phyloP scores from a whole-genome alignment of 2,113 vertebrate species.

The Mobula birostris region DNA sequence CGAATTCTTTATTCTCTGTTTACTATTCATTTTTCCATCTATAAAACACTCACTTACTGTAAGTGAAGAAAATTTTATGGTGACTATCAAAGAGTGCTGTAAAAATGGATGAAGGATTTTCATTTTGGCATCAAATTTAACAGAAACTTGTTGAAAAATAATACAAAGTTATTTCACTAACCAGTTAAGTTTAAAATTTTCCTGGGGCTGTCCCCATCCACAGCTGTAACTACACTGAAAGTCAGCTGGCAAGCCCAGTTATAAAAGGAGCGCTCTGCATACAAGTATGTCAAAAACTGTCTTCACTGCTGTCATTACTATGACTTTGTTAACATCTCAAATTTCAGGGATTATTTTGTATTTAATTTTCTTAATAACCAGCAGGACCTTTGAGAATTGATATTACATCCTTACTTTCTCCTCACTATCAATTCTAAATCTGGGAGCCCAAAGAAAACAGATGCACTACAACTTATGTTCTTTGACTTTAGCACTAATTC shows the following conservation, averaged over 20 bases:
- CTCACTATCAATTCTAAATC: background rate
- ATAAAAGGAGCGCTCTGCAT: background rate
- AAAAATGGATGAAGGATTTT: background rate
- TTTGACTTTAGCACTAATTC: background rate
- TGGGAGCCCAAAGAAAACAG: background rate
- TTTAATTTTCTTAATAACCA: background rate
- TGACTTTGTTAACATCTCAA: background rate
- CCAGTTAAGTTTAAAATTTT: background rate
- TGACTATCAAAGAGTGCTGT: background rate
- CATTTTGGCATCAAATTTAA: background rate
- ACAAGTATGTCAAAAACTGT: background rate
- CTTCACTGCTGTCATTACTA: too few relatives aligned
- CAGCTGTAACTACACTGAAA: background rate
- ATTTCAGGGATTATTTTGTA: background rate
- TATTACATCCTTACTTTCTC: background rate
- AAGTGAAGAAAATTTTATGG: background rate
- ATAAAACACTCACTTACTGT: background rate
- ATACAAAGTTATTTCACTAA: background rate
- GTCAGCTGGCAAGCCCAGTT: background rate
- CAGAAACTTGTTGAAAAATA: background rate
- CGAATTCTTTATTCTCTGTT: background rate
- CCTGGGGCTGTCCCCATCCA: background rate
- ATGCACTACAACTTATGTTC: background rate
- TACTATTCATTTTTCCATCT: background rate
- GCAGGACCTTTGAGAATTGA: background rate